Conservation (phyloP, 2,113 vertebrate genomes). For the Acanthochromis polyacanthus region DNA sequence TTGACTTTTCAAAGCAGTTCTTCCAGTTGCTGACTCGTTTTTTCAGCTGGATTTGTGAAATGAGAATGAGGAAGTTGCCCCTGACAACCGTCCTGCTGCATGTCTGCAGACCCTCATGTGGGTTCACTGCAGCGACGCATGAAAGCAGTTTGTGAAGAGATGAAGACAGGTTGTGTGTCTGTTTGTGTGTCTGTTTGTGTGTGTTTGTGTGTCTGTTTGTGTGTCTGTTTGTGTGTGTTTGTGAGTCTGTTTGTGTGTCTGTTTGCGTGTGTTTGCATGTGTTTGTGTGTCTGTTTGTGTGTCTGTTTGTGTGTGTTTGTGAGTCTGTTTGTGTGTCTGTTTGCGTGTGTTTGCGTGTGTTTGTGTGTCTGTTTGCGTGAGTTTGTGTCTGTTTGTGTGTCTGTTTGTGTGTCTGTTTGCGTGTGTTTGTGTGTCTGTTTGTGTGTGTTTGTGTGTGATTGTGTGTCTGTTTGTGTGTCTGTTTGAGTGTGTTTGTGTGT, state of each 20-base stretch:
- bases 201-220: neutral
- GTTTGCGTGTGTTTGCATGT: too few species aligned
- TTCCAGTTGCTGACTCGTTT: neutral
- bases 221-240: constrained; percentile 3
- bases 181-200: neutral
- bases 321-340: neutral
- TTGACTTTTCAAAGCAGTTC: neutral
- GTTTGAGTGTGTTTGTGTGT: too few species aligned
- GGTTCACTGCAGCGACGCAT: constrained; percentile 7
- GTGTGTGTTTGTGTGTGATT: neutral
- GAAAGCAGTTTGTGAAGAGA: constrained; percentile 17
- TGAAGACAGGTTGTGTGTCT: constrained; percentile 4
- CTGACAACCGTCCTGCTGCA: neutral
- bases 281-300: neutral
- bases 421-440: constrained; percentile 10
- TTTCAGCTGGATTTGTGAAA: neutral
- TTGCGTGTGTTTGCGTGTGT: constrained; percentile 11
- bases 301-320: constrained; percentile 5
- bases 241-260: neutral
- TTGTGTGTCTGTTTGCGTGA: neutral
- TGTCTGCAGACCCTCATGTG: neutral
- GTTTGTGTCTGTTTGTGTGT: too few species aligned
- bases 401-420: neutral
- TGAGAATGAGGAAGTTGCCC: constrained; percentile 6
- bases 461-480: neutral